Evolutionary conservation across 1,140 invertebrate genomes (phyloP), one percentile per base, ranked within the genome.

Genomic region (Drosophila setifemur): DNA sequence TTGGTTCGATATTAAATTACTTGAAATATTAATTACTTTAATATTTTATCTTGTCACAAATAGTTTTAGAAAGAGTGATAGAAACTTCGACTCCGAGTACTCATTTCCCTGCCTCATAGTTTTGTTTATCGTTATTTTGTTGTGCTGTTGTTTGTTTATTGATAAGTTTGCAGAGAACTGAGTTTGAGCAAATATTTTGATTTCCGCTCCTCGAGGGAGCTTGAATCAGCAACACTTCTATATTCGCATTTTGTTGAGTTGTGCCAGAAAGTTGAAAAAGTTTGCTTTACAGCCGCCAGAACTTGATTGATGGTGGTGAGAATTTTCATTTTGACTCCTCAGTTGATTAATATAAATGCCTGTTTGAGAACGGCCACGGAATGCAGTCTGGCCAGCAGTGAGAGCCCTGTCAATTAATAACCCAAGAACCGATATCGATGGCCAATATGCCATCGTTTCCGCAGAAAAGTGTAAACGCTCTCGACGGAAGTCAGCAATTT

Each of bases 321-420:
- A 55, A 52, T 60, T 33, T 57, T 54, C 49, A 57, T 50, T 68
- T 60, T 28, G 40, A 23, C 48, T 55, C 26, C 33, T 31, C 29
- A 23, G 29, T 78, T 78, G 61, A 79, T 79, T 79, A 57, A 58
- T 70, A 73, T 58, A 44, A 73, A 78, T 61, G 53, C 21, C 28
- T 44, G 57, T 7, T 28, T 33, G 16, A 6, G 18, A 21, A 9
- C 2, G 0, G 1, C 31, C 14, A 33, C 11, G n/a, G 47, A 42
- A 43, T 33, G 47, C 40, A 61, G 9, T 23, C 21, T 14, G 19
- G 5, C 11, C 14, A 26, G 3, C 53, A 47, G 23, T 12, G 33
- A 61, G 21, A 14, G 23, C 18, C 29, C 9, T 47, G 35, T 55
- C 70, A 73, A 73, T 73, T 73, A 73, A 64, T 66, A 73, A 33